phyloP scores from a whole-genome alignment of 2,888 invertebrate genomes.

The Arrhopalites spinosus region DNA sequence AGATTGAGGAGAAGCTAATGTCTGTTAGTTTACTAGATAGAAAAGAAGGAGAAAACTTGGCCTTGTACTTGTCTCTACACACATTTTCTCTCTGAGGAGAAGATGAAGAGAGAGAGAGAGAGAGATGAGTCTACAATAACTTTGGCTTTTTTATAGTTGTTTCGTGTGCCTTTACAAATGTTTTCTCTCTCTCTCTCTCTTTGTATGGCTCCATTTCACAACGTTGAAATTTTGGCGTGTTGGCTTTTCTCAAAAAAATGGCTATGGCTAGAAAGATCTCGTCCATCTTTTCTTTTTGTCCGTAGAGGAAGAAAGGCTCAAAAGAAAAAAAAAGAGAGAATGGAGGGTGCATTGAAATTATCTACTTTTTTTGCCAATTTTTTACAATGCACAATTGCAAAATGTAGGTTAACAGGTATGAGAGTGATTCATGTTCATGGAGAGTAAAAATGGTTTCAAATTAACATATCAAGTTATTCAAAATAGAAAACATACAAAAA shows the following conservation, averaged over 20 bases:
- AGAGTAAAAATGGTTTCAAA: no score
- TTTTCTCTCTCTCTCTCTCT: neutral
- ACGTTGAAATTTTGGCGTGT: no score
- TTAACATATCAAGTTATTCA: no score
- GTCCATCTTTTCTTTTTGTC: no score
- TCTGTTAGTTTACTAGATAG: conserved; percentile 12
- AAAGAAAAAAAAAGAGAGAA: conserved; percentile 1
- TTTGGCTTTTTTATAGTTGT: conserved; percentile 15
- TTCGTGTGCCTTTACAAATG: neutral
- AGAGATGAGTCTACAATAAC: conserved; percentile 12
- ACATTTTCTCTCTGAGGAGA: no score
- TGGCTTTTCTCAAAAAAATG: no score
- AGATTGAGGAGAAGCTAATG: conserved; percentile 10
- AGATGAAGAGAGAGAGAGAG: neutral
- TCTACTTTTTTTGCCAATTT: neutral
- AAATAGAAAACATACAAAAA: neutral
- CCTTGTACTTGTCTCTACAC: no score
- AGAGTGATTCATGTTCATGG: no score
- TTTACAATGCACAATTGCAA: neutral
- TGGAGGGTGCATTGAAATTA: neutral
- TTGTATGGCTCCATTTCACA: no score
- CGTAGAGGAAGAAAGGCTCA: neutral
- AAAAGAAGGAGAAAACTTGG: neutral
- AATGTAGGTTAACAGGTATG: neutral
- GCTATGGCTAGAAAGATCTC: no score